These are phyloP conservation scores for Tetramorium alpestre DNA, from an alignment of 1,140 invertebrate genomes.

Conservation along the genomic window DNA sequence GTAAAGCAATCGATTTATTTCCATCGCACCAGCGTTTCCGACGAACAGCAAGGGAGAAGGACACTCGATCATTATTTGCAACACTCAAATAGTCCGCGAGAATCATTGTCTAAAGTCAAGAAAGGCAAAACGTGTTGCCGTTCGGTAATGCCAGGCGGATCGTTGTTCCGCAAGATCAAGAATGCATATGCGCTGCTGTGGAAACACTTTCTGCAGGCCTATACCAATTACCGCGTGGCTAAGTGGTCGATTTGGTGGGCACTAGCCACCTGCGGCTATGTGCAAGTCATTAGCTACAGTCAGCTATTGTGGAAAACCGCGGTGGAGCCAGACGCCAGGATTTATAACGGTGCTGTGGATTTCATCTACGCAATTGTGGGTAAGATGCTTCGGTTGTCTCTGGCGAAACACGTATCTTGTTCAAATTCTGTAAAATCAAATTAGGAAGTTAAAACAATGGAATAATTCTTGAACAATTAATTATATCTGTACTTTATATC, in stretches of 20 bases:
- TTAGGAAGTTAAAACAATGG: not conserved
- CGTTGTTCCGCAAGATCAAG: slow-evolving; percentile 70
- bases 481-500: not conserved
- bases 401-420: not conserved
- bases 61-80: not conserved
- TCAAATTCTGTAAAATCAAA: not conserved
- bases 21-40: slow-evolving; percentile 82
- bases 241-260: slow-evolving; percentile 97
- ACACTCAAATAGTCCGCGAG: not conserved
- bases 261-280: slow-evolving; percentile 91
- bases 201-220: slow-evolving; percentile 91
- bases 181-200: slow-evolving; percentile 86
- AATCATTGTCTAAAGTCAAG: not conserved
- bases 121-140: not conserved
- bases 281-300: slow-evolving; percentile 93
- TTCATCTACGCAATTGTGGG: slow-evolving; percentile 91
- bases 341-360: slow-evolving; percentile 93
- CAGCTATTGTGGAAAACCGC: slow-evolving; percentile 91
- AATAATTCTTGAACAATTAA: slow-evolving; percentile 4
- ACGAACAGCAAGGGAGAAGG: not conserved
- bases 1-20: slow-evolving; percentile 94
- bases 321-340: slow-evolving; percentile 78
- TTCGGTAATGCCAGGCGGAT: no score
- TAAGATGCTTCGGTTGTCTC: slow-evolving; percentile 35
- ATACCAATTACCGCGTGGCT: slow-evolving; percentile 89